Base-by-base conservation (phyloP, 2,888 invertebrate species). In the Xanthia icteritia region DNA sequence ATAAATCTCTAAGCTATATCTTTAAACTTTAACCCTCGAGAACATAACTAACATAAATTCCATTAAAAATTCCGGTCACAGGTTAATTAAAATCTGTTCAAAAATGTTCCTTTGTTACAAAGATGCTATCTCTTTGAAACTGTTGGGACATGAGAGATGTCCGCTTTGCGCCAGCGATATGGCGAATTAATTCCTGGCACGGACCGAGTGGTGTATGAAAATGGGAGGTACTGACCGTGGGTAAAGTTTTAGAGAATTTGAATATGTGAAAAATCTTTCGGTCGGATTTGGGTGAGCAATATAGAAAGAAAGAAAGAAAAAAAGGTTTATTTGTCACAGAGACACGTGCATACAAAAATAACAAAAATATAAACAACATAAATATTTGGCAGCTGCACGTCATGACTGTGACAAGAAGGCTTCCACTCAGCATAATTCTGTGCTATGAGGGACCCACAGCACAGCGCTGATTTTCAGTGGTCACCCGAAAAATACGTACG, bases 151-250 rank as follows among this genome's bases (percentile, higher is more conserved):
- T 76, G 84, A 86, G 72, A 79, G 76, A 86, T 86, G 75, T 54
- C 54, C n/a, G 64, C 65, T 58, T 56, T 45, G 54, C 17, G 31
- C 65, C 27, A 68, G 36, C 63, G 76, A 83, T 86, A 86, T 76
- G 84, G 71, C 17, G 48, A 79, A 86, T 83, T 83, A 86, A 84
- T 83, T 86, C 60, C 65, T 56, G 48, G 56, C 54, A 45, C 65
- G 20, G 39, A 72, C 73, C n/a, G 39, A 61, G 67, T 51, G 65
- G n/a, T 61, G 51, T 61, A 54, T 65, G 48, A 73, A 84, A 83
- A 79, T 77, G 51, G 65, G 17, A 42, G 42, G 63, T 65, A 81
- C 81, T 27, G 58, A 8, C 27, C 20, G 0, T 13, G 0, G 6
- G 23, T 20, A 60, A 85, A 85, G 60, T 82, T 54, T 60, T 72